Evolutionary conservation across 2,888 invertebrate genomes (phyloP).

Genomic region (Marasmarcha lunaedactyla): DNA sequence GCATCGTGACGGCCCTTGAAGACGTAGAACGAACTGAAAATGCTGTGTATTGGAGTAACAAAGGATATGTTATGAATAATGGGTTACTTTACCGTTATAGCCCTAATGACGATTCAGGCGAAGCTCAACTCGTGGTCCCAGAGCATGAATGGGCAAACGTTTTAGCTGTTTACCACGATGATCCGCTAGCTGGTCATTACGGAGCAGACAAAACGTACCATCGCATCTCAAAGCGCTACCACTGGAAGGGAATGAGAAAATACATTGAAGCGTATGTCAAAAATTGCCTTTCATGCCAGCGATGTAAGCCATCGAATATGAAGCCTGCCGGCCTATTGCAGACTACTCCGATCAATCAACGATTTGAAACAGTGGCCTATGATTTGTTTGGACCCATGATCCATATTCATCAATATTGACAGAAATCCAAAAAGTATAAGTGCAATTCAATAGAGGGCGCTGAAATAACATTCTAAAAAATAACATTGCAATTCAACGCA

Average conservation of each 20-base stretch:
- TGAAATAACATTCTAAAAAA: no score
- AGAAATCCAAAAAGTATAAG: no score
- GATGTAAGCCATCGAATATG: slow-evolving; percentile 16
- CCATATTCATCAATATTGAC: no score
- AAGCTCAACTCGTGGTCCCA: slow-evolving; percentile 14
- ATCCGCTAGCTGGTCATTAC: slow-evolving; percentile 8
- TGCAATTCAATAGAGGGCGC: no score
- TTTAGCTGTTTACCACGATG: slow-evolving; percentile 13
- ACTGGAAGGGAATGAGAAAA: slow-evolving; percentile 11
- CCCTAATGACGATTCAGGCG: slow-evolving; percentile 8
- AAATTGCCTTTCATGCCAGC: slow-evolving; percentile 9
- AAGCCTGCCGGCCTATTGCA: no score
- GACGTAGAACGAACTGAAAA: no score
- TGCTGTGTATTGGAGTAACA: slow-evolving; percentile 12
- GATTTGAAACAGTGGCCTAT: slow-evolving; percentile 9
- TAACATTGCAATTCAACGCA: no score
- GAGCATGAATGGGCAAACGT: slow-evolving; percentile 9
- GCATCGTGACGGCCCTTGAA: slow-evolving; percentile 3
- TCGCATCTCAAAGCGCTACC: slow-evolving; percentile 9
- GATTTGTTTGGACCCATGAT: slow-evolving; percentile 13
- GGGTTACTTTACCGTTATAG: slow-evolving; percentile 13
- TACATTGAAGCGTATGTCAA: background rate
- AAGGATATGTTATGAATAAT: slow-evolving; percentile 15
- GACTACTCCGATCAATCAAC: no score
- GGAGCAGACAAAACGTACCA: slow-evolving; percentile 7